These are phyloP conservation scores for Pocillopora damicornis DNA, from an alignment of 64 coral and sea anemone genomes.

Conservation along the genomic window DNA sequence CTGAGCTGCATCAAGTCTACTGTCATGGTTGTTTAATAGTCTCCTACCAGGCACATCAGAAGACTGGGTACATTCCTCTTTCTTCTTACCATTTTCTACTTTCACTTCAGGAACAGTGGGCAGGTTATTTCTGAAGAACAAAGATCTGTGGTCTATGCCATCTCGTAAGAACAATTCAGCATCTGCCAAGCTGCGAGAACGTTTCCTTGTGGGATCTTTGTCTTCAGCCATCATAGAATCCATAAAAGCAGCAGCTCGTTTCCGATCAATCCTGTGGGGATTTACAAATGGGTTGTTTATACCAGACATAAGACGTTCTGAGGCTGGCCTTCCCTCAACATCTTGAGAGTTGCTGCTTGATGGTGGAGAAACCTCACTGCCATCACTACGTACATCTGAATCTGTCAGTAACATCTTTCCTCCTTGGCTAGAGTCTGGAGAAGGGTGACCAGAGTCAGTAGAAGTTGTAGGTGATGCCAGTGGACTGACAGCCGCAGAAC, in stretches of 20 bases:
- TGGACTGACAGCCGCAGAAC: constrained; percentile 58
- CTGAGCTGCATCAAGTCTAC: constrained; percentile 80
- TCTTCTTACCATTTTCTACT: constrained; percentile 33
- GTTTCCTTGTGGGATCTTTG: constrained; percentile 28
- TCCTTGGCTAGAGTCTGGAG: constrained; percentile 77
- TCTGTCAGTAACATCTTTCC: constrained; percentile 65
- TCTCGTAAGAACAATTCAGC: constrained; percentile 47
- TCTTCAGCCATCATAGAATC: constrained; percentile 25
- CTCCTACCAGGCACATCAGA: constrained; percentile 38
- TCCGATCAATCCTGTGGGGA: constrained; percentile 22
- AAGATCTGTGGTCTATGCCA: constrained; percentile 20
- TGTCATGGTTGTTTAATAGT: constrained; percentile 57
- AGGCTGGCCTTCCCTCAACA: constrained; percentile 38
- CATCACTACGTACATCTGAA: constrained; percentile 77
- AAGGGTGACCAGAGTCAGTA: constrained; percentile 82
- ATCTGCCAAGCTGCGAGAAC: constrained; percentile 64
- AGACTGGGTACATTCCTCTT: not conserved
- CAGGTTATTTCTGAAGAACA: constrained; percentile 28
- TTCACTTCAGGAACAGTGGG: constrained; percentile 59
- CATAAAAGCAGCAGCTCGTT: constrained; percentile 17
- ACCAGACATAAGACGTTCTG: constrained; percentile 45
- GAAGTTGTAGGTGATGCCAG: constrained; percentile 79
- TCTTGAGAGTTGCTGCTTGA: constrained; percentile 57
- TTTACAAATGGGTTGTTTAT: constrained; percentile 40
- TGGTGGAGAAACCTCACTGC: constrained; percentile 69